Base-by-base conservation (phyloP, 2,113 vertebrate species). In the Struthidea cinerea region DNA sequence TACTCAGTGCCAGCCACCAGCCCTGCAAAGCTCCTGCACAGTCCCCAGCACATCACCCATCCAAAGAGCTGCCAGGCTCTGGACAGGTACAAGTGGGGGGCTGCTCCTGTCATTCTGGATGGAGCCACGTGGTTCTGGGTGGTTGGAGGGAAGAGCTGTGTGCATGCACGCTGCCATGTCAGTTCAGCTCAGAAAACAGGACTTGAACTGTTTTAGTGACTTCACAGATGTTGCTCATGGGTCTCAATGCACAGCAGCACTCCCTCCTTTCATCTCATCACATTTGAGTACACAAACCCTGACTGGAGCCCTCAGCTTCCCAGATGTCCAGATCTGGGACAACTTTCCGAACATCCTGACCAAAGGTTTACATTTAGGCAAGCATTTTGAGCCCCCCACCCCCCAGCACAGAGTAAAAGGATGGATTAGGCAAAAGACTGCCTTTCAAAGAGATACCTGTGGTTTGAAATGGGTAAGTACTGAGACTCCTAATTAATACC, bases 161-260 rank as follows among this genome's bases (percentile, higher is more conserved):
- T 14, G 21, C 11, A 10, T 23, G 6, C 30, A 33, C 1, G 0
- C 55, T 47, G 4, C n/a, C 2, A 0, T 6, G 7, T 24, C 41
- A 23, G 13, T 20, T 35, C 26, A 50, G 46, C 30, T 65, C 65
- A 57, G 52, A 30, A 30, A 49, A 35, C 7, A 44, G 56, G 33
- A 39, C 27, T 8, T 26, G 19, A 13, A 16, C n/a, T 11, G 7
- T n/a, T 71, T 46, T 32, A 77, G 33, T 32, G 64, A 20, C 41
- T 37, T 50, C 70, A 49, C 7, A 16, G 60, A 10, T 52, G 23
- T 18, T 56, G 12, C 41, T 28, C 32, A 5, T 41, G 50, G 15
- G 26, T 56, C 65, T 64, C 56, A 9, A 9, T 14, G 49, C 50
- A 28, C 50, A 73, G 41, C 33, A 57, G 46, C n/a, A 14, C 17